phyloP scores from a whole-genome alignment of 2,113 vertebrate species.

The Neogale vison region DNA sequence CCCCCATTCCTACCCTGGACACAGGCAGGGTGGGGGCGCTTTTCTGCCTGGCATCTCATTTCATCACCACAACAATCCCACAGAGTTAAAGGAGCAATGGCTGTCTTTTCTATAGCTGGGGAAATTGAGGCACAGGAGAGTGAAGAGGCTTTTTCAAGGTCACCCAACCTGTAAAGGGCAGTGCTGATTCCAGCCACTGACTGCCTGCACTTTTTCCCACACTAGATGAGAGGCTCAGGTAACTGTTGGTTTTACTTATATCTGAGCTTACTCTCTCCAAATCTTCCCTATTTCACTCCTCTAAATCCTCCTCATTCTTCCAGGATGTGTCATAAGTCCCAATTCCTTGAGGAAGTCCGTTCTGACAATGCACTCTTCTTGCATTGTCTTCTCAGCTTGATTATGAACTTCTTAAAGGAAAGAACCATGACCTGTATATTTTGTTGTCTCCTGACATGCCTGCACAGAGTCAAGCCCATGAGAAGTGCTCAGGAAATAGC shows the following conservation, averaged over 20 bases:
- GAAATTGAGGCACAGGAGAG: not conserved
- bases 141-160: not conserved
- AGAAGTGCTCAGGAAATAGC: not conserved
- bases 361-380: not conserved
- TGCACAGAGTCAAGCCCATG: not conserved
- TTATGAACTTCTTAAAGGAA: conserved; percentile 5
- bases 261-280: not conserved
- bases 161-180: not conserved
- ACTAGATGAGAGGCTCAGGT: not conserved
- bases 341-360: not conserved
- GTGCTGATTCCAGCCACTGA: accelerated
- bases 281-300: not conserved
- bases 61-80: not conserved
- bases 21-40: not conserved
- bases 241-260: conserved; percentile 37
- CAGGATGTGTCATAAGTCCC: not conserved
- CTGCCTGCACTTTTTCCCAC: not conserved
- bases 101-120: not conserved
- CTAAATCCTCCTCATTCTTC: conserved; percentile 6
- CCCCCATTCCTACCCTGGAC: too few species aligned
- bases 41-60: accelerated
- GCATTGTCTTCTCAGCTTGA: not conserved
- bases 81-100: not conserved
- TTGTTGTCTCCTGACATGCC: not conserved
- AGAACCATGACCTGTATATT: not conserved